Conservation (phyloP, 1,140 invertebrate genomes). For the Medauroidea extradentata region DNA sequence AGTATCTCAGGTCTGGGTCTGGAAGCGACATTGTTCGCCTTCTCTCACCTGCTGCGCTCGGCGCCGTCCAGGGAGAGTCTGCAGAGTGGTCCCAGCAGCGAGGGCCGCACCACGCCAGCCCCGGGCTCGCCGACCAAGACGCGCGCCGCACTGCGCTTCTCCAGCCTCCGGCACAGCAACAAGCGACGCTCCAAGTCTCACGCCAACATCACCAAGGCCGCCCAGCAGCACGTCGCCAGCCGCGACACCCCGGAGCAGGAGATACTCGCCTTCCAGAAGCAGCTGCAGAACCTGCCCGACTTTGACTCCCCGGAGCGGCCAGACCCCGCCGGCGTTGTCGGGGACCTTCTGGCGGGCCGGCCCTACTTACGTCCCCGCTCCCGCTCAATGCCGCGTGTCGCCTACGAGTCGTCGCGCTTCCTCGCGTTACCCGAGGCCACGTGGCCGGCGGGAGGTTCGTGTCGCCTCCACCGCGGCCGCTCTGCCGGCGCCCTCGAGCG, state of each 20-base stretch:
- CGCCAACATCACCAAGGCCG: conserved; percentile 38
- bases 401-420: conserved; percentile 43
- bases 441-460: conserved; percentile 21
- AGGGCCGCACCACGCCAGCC: conserved; percentile 12
- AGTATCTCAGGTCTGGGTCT: conserved; percentile 32
- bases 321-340: conserved; percentile 25
- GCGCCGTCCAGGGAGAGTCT: conserved; percentile 36
- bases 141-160: conserved; percentile 31
- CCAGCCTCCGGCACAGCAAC: conserved; percentile 31
- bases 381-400: conserved; percentile 49
- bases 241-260: conserved; percentile 46
- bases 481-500: conserved; percentile 28
- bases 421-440: conserved; percentile 37
- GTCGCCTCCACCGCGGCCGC: conserved; percentile 31
- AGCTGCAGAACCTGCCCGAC: conserved; percentile 51
- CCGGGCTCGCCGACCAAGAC: conserved; percentile 26
- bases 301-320: conserved; percentile 39
- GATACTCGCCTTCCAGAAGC: conserved; percentile 49
- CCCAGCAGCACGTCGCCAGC: background rate
- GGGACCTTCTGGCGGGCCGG: conserved; percentile 30
- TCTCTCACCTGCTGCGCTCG: conserved; percentile 34
- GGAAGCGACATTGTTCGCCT: conserved; percentile 36
- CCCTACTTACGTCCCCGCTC: conserved; percentile 44
- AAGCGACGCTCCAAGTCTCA: conserved; percentile 39
- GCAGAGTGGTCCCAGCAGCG: background rate